phyloP scores from a whole-genome alignment of 1,140 invertebrate genomes.

The Acromyrmex charruanus region DNA sequence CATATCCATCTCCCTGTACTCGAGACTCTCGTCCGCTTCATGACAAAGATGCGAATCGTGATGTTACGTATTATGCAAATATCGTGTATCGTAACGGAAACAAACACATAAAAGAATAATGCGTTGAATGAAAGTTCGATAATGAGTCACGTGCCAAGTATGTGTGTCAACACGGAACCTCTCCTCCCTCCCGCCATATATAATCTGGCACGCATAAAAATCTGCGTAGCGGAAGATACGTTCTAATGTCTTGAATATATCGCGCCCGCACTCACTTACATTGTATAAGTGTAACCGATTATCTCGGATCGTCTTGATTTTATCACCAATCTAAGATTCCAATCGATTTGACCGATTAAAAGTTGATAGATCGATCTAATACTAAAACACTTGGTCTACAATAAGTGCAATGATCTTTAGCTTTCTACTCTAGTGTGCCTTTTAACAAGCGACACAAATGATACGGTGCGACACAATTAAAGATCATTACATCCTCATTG shows the following conservation, averaged over 20 bases:
- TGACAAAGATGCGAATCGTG: constrained; percentile 24
- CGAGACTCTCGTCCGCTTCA: no score
- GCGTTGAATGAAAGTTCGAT: constrained; percentile 50
- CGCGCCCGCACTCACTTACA: background rate
- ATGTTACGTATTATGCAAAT: constrained; percentile 48
- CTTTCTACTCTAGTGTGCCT: no score
- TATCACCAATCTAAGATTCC: background rate
- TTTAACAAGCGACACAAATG: no score
- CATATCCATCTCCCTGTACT: background rate
- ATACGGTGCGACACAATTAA: no score
- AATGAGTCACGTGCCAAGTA: constrained; percentile 25
- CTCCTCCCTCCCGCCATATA: background rate
- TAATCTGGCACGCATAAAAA: constrained; percentile 2
- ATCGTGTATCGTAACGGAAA: constrained; percentile 34
- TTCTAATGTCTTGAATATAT: background rate
- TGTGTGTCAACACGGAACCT: constrained; percentile 34
- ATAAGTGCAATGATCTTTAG: no score
- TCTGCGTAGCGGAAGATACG: no score
- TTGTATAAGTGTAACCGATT: background rate
- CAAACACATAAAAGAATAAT: constrained; percentile 10
- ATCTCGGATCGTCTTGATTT: background rate
- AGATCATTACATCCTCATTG: no score
- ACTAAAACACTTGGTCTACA: no score
- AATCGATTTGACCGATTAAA: background rate
- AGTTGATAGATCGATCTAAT: background rate